Conservation (phyloP, 1,140 invertebrate genomes). For the Caenorhabditis elegans region WBcel235 BX284604.4:13616501-13617000, state of each 20-base stretch:
- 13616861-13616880: conserved; percentile 68
- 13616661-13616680: not conserved
- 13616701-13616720: not conserved
- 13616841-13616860: conserved; percentile 67
- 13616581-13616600: conserved; percentile 68
- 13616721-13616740: no score
- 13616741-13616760: no score
- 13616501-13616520: conserved; percentile 67
- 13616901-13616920: conserved; percentile 60
- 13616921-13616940: conserved; percentile 59
- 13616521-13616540: conserved; percentile 66
- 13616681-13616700: not conserved
- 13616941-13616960: no score
- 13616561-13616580: conserved; percentile 68
- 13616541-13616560: conserved; percentile 68
- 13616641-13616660: not conserved
- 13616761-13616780: no score
- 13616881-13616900: conserved; percentile 68
- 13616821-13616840: conserved; percentile 67
- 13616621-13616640: conserved; percentile 67
- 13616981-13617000: no score
- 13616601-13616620: conserved; percentile 67
- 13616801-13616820: no score
- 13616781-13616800: no score
- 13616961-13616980: no score